These are phyloP conservation scores for Tragelaphus oryx DNA, from an alignment of 2,797 vertebrate genomes.

Conservation along the genomic window DNA sequence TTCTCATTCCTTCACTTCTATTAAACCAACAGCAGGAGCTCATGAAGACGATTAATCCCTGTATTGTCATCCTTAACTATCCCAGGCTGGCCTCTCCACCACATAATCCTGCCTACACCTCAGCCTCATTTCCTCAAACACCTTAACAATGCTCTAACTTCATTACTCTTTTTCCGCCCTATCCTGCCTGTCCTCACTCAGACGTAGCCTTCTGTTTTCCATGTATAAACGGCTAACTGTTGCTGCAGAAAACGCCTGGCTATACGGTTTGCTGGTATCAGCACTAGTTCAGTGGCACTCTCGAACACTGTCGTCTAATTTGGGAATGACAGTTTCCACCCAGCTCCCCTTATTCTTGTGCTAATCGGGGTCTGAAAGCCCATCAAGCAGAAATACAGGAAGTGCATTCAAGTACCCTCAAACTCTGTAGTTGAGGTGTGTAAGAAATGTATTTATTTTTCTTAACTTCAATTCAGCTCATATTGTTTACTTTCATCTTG, in stretches of 20 bases:
- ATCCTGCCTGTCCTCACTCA: background rate
- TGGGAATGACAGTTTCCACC: background rate
- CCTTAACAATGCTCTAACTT: background rate
- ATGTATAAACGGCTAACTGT: background rate
- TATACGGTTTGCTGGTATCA: too few relatives aligned
- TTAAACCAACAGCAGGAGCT: background rate
- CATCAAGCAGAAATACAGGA: background rate
- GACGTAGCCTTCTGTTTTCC: background rate
- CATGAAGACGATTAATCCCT: background rate
- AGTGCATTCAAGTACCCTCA: background rate
- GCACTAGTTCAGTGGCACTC: background rate
- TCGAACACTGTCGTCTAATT: background rate
- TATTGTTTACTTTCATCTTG: background rate
- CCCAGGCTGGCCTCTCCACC: background rate
- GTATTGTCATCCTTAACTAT: background rate
- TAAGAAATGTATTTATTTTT: background rate
- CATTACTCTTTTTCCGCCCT: background rate
- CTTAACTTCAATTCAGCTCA: background rate
- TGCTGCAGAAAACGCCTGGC: background rate
- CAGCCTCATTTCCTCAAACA: background rate
- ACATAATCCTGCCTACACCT: background rate
- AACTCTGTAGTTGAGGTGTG: background rate
- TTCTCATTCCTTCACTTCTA: background rate
- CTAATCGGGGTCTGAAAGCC: background rate
- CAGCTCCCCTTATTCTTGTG: background rate